Evolutionary conservation across 2,113 vertebrate species (phyloP).

Genomic region (Etia nguti): DNA sequence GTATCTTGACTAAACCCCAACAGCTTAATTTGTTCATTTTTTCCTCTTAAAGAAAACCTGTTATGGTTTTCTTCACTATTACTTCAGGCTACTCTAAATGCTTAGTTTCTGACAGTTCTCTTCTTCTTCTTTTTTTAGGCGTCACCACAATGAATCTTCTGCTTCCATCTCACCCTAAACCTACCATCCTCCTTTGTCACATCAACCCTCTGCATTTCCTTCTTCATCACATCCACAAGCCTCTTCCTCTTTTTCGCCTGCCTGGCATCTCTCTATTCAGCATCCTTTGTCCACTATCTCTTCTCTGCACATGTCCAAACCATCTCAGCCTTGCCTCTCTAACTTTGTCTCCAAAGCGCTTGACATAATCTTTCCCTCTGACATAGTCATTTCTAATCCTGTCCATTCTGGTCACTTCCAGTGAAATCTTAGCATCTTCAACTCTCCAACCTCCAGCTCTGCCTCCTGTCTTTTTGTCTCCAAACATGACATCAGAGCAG

Average conservation of each 20-base stretch:
- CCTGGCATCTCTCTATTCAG: neutral
- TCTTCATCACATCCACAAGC: neutral
- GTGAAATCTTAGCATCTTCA: neutral
- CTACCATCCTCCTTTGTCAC: neutral
- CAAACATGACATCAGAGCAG: neutral
- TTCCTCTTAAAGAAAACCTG: neutral
- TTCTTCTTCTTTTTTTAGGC: neutral
- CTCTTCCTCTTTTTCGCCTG: neutral
- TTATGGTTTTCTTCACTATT: neutral
- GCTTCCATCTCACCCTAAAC: neutral
- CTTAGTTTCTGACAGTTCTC: neutral
- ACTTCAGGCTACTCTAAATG: too few species aligned
- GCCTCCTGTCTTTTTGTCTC: neutral
- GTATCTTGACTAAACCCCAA: neutral
- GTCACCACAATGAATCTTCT: neutral
- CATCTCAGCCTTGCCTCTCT: neutral
- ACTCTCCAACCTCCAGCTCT: neutral
- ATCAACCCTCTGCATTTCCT: neutral
- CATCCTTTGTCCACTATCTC: neutral
- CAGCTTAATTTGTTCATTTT: neutral
- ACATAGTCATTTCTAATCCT: neutral
- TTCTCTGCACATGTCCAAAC: neutral
- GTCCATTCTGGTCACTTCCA: neutral
- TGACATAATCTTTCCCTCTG: neutral
- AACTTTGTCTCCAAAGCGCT: neutral